Evolutionary conservation across 2,113 vertebrate genomes (phyloP).

Genomic region (Apistogramma diplotaenia): DNA sequence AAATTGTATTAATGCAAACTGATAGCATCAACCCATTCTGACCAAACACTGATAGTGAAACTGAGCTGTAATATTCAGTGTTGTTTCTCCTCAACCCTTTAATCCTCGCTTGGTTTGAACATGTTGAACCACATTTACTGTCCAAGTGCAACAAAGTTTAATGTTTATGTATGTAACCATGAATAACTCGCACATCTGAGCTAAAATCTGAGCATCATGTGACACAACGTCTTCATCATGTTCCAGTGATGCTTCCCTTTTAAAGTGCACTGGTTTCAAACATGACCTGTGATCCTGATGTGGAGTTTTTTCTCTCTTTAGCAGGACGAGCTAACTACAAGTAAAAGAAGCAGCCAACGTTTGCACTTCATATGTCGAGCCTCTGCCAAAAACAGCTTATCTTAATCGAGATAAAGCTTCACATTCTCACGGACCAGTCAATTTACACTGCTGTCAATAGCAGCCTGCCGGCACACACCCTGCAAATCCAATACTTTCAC

Average conservation of each 20-base stretch:
- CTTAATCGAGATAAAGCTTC: neutral
- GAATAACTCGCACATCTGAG: neutral
- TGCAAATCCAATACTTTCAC: neutral
- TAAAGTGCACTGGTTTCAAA: neutral
- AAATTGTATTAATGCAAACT: too few relatives aligned
- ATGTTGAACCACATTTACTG: neutral
- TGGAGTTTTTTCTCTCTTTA: too few relatives aligned
- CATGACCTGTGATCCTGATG: neutral
- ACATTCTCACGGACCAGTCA: neutral
- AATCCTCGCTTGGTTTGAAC: too few relatives aligned
- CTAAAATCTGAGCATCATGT: accelerated
- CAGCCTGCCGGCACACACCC: neutral
- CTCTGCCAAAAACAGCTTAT: neutral
- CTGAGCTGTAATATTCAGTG: neutral
- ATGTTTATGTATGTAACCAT: too few relatives aligned
- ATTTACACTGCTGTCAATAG: neutral
- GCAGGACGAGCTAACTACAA: too few relatives aligned
- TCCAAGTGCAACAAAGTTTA: neutral
- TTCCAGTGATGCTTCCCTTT: neutral
- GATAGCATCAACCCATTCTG: neutral
- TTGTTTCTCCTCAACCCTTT: neutral
- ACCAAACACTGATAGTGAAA: neutral
- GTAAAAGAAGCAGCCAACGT: neutral
- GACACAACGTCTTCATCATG: neutral
- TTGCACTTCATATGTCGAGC: neutral